Base-by-base conservation (phyloP, 1,140 invertebrate genomes). In the Macrobrachium nipponense region DNA sequence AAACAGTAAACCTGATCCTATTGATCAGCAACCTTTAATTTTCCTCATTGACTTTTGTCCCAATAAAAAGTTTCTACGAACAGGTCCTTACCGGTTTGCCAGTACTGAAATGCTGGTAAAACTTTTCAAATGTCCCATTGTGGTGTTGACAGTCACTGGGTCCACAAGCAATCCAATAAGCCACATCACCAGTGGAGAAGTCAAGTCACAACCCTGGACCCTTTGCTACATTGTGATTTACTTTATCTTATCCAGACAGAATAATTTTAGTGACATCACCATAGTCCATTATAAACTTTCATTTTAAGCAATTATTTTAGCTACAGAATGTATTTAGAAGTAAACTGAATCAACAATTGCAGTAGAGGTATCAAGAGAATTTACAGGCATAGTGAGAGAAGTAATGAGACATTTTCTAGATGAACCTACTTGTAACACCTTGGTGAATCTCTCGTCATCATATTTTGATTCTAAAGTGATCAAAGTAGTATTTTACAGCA, bases 51-150 rank as follows among this genome's bases (percentile, higher is more conserved):
- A 44, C 68, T 75, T 75, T 81, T 70, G 77, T 79, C 59, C 88
- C 76, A 82, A 85, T 15, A 78, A 81, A 84, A 87, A 87, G 80
- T 88, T 86, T 88, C 44, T 87, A 70, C 61, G 75, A 89, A 88
- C 87, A 89, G 44, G 80, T 87, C 68, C 77, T 89, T 82, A 68
- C 80, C 86, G 80, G 68, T 89, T 89, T 89, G 82, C 82, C 80
- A 87, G 87, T 88, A 88, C 58, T 86, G 79, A 88, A 89, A 86
- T 88, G 82, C 62, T 72, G 82, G 77, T 82, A 86, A 88, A 84
- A 88, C 81, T 81, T 86, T 6, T 81, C 83, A 88, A 88, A 88
- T 88, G 87, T 59, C 44, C 87, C 82, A 86, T 88, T 86, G 83
- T 86, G 82, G 66, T 88, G 83, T 81, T 81, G 85, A 75, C 73